Evolutionary conservation across 2,113 vertebrate genomes (phyloP).

Genomic region (Mystacornis crossleyi): DNA sequence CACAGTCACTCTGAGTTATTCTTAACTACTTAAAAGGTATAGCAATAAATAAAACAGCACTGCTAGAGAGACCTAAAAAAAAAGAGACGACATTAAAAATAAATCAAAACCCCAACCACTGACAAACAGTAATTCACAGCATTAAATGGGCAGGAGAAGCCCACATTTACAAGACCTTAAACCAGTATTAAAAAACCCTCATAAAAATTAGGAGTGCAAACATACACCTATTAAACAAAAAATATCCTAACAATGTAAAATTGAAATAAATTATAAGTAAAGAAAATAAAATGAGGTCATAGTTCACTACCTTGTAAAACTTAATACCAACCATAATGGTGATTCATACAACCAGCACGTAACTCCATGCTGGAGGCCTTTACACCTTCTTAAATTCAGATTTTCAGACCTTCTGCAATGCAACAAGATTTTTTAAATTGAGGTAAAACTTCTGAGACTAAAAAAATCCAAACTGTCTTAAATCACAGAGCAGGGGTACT

Average conservation of each 20-base stretch:
- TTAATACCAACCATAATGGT: constrained; percentile 34
- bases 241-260: constrained; percentile 71
- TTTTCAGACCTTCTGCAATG: background rate
- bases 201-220: constrained; percentile 79
- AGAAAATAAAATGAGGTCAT: constrained; percentile 74
- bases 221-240: constrained; percentile 71
- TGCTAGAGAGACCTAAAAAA: constrained; percentile 67
- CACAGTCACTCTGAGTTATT: constrained; percentile 53
- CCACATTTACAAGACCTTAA: constrained; percentile 50
- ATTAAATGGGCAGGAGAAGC: constrained; percentile 72
- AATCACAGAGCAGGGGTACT: constrained; percentile 5
- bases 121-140: constrained; percentile 82
- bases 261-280: constrained; percentile 78
- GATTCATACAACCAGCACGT: constrained; percentile 31
- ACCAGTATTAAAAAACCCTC: constrained; percentile 64
- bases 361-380: constrained; percentile 7
- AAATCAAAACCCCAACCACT: constrained; percentile 41
- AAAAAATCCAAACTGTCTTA: constrained; percentile 8
- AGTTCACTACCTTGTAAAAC: constrained; percentile 65
- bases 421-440: background rate
- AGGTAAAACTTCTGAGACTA: constrained; percentile 26
- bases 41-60: constrained; percentile 79
- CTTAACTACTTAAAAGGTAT: constrained; percentile 38
- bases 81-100: constrained; percentile 66
- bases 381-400: constrained; percentile 28